phyloP scores from a whole-genome alignment of 2,113 vertebrate genomes.

The Cyanoliseus patagonus region DNA sequence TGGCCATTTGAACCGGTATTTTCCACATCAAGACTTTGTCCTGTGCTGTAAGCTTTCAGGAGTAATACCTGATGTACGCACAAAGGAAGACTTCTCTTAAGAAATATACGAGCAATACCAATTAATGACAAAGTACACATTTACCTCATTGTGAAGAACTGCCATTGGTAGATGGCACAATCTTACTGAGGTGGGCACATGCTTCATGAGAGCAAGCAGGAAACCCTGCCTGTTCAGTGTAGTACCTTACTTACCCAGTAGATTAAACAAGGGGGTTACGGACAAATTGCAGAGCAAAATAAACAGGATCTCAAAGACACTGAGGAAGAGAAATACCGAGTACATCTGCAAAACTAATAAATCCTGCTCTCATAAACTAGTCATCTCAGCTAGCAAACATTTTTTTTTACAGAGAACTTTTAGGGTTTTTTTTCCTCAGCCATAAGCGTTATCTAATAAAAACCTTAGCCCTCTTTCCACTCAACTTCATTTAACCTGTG shows the following conservation, averaged over 20 bases:
- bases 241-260: not conserved
- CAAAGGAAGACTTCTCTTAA: not conserved
- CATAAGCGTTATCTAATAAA: not conserved
- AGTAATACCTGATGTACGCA: not conserved
- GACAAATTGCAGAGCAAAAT: not conserved
- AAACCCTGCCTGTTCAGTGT: not conserved
- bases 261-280: not conserved
- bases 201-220: not conserved
- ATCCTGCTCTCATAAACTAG: not conserved
- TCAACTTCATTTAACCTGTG: not conserved
- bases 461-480: not conserved
- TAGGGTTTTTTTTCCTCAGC: rapidly evolving
- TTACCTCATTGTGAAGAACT: not conserved
- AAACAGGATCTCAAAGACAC: not conserved
- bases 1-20: not conserved
- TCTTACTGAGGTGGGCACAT: rapidly evolving
- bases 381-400: not conserved
- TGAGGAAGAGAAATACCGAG: not conserved
- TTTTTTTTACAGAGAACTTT: not conserved
- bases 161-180: not conserved
- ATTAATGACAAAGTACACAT: not conserved
- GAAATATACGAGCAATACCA: not conserved
- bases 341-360: not conserved
- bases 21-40: not conserved
- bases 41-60: not conserved